A percentile compares a stretch with the other conserved stretches of the same genome.
phyloP scores from a whole-genome alignment of 2,888 invertebrate species.

The Scaptomyza polygonia region DNA sequence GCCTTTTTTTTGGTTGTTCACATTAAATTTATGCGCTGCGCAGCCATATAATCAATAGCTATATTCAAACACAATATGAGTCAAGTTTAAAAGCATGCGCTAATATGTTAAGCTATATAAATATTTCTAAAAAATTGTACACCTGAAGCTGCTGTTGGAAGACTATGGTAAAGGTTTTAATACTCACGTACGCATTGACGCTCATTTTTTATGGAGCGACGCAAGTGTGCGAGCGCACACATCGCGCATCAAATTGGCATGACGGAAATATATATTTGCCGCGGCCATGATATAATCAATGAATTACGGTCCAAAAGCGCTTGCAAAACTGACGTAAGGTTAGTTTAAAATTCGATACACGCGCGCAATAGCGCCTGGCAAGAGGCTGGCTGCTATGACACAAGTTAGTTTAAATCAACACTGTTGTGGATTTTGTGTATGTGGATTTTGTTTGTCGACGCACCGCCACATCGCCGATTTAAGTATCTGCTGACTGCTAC shows the following conservation, averaged over 20 bases:
- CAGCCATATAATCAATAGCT: slow-evolving; percentile 54
- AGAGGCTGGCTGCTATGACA: slow-evolving; percentile 29
- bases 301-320: slow-evolving; percentile 25
- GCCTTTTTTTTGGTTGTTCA: slow-evolving; percentile 37
- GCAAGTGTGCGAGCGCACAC: slow-evolving; percentile 32
- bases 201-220: slow-evolving; percentile 29
- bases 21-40: slow-evolving; percentile 46
- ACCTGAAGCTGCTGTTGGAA: slow-evolving; percentile 35
- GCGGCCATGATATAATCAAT: slow-evolving; percentile 72
- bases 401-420: slow-evolving; percentile 15
- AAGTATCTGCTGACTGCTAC: not conserved
- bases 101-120: slow-evolving; percentile 15
- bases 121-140: not conserved
- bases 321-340: slow-evolving; percentile 57
- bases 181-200: slow-evolving; percentile 60
- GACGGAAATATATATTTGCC: slow-evolving; percentile 76
- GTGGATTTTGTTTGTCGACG: slow-evolving; percentile 17
- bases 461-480: slow-evolving; percentile 39
- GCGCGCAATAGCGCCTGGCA: slow-evolving; percentile 30
- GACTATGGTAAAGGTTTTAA: slow-evolving; percentile 33
- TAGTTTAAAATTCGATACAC: slow-evolving; percentile 69
- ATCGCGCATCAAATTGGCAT: slow-evolving; percentile 56
- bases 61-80: slow-evolving; percentile 36
- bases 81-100: slow-evolving; percentile 48
- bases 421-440: slow-evolving; percentile 29